Evolutionary conservation across 92 coral and sea anemone genomes (phyloP).

Genomic region (Heliopora coerulea): DNA sequence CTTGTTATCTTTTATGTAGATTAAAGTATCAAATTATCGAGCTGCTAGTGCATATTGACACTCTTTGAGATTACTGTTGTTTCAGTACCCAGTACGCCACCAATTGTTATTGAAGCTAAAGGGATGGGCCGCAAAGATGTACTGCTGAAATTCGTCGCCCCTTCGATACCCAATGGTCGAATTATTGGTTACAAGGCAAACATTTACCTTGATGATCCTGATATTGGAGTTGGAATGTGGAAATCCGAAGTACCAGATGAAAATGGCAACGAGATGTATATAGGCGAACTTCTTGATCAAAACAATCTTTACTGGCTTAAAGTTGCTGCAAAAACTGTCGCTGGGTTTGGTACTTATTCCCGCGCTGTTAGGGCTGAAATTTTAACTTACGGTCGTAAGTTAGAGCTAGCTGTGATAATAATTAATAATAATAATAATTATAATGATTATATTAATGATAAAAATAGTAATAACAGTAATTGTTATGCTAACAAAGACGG

Average conservation of each 20-base stretch:
- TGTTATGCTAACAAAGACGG: too few relatives aligned
- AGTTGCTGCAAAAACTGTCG: conserved; percentile 80
- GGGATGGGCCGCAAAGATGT: conserved; percentile 59
- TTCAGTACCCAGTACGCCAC: conserved; percentile 12
- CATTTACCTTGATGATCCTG: conserved; percentile 57
- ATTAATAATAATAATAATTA: too few relatives aligned
- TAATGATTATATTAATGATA: too few relatives aligned
- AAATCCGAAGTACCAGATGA: conserved; percentile 53
- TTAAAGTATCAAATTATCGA: too few relatives aligned
- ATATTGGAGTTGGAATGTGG: conserved; percentile 62
- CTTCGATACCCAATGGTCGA: conserved; percentile 71
- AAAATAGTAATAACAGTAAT: too few relatives aligned
- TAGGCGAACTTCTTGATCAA: conserved; percentile 49
- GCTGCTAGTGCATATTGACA: too few relatives aligned
- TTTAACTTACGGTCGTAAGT: conserved; percentile 85
- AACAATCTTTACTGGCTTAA: conserved; percentile 74
- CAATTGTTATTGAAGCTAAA: conserved; percentile 14
- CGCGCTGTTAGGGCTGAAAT: conserved; percentile 54
- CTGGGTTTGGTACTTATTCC: conserved; percentile 75
- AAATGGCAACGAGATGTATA: conserved; percentile 43
- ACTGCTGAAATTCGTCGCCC: conserved; percentile 67
- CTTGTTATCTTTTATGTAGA: too few relatives aligned
- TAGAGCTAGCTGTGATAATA: too few relatives aligned
- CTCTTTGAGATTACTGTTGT: background rate
- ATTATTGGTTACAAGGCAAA: conserved; percentile 62